Conservation (phyloP, 2,888 invertebrate species). For the Mesorhabditis sp. region DNA sequence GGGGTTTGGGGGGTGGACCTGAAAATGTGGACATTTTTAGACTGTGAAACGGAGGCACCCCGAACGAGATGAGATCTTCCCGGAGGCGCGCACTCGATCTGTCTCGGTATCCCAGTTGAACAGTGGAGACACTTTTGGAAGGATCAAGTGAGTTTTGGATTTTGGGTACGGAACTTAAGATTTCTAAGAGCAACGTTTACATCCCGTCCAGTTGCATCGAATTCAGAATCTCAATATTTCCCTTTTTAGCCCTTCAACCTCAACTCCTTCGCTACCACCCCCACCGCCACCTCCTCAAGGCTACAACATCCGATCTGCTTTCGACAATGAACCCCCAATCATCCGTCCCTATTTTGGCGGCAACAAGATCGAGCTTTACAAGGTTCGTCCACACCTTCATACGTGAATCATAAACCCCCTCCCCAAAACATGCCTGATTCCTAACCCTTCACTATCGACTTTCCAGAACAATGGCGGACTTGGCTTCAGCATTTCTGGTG, state of each 20-base stretch:
- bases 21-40: background rate
- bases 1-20: too few relatives aligned
- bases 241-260: background rate
- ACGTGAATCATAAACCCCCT: too few relatives aligned
- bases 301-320: background rate
- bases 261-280: background rate
- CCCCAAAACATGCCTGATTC: too few relatives aligned
- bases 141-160: background rate
- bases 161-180: too few relatives aligned
- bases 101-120: background rate
- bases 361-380: background rate
- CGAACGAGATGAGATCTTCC: background rate
- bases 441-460: too few relatives aligned
- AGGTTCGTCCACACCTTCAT: background rate
- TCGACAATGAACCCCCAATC: background rate
- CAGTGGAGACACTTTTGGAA: background rate
- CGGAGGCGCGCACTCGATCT: background rate
- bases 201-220: too few relatives aligned
- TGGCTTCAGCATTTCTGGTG: slow-evolving; percentile 97
- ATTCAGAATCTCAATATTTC: background rate
- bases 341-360: background rate
- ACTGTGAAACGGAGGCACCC: background rate
- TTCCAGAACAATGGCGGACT: slow-evolving; percentile 66
- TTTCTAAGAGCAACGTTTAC: too few relatives aligned
- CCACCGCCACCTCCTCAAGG: background rate